phyloP scores from a whole-genome alignment of 1,140 invertebrate species.

The Megalopta genalis region DNA sequence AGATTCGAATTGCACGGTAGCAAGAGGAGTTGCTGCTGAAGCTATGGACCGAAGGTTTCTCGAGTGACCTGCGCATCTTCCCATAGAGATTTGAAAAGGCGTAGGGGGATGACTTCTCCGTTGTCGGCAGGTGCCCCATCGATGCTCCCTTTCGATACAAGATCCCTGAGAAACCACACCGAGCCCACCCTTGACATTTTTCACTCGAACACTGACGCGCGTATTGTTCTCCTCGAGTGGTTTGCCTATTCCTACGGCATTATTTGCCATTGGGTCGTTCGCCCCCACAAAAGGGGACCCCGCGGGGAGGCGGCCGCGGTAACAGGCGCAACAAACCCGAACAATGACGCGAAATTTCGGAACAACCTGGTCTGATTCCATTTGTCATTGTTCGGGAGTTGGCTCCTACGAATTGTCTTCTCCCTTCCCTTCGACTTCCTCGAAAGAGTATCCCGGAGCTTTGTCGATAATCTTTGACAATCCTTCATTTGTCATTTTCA shows the following conservation, averaged over 20 bases:
- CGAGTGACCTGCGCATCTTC: constrained; percentile 16
- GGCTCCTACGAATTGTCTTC: not conserved
- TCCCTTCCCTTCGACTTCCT: not conserved
- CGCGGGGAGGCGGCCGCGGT: constrained; percentile 30
- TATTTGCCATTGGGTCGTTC: constrained; percentile 58
- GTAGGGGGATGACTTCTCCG: constrained; percentile 50
- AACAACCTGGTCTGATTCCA: not conserved
- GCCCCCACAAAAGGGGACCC: constrained; percentile 20
- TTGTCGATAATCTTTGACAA: no score
- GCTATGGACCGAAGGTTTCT: not conserved
- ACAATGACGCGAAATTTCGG: constrained; percentile 57
- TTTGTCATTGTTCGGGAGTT: constrained; percentile 24
- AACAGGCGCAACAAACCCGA: constrained; percentile 55
- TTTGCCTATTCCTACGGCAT: constrained; percentile 65
- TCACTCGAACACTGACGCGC: constrained; percentile 28
- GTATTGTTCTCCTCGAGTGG: constrained; percentile 73
- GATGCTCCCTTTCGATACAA: constrained; percentile 61
- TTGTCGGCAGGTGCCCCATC: constrained; percentile 70
- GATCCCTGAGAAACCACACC: constrained; percentile 33
- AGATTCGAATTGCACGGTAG: no score
- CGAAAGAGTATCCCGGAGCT: not conserved
- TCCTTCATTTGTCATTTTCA: no score
- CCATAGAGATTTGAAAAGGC: constrained; percentile 26
- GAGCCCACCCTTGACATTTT: constrained; percentile 36
- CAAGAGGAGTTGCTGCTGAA: no score